phyloP scores from a whole-genome alignment of 1,140 invertebrate species.

The Doryteuthis pealeii region DNA sequence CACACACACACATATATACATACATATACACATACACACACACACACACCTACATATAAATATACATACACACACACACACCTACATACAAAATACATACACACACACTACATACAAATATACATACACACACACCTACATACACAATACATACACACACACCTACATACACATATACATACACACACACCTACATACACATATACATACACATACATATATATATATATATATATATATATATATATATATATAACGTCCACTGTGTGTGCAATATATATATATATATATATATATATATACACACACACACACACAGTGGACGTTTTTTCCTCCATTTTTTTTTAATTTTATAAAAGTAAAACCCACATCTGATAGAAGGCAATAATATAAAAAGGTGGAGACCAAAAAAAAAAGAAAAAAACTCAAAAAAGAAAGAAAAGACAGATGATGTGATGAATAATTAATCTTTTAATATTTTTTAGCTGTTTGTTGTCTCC shows the following conservation, averaged over 20 bases:
- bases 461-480: no score
- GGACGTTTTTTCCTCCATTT: background rate
- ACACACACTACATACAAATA: no score
- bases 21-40: background rate
- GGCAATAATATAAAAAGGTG: background rate
- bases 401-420: background rate
- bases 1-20: background rate
- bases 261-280: background rate
- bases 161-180: background rate
- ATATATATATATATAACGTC: background rate
- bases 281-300: background rate
- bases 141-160: background rate
- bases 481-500: no score
- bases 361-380: background rate
- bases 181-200: background rate
- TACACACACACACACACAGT: background rate
- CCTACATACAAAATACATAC: no score
- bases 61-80: no score
- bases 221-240: background rate
- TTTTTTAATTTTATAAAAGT: background rate
- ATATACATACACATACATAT: background rate
- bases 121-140: background rate
- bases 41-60: background rate
- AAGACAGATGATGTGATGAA: no score
- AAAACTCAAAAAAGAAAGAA: no score